These are phyloP conservation scores for Magallana angulata DNA, from an alignment of 1,140 invertebrate genomes.

Conservation along the genomic window DNA sequence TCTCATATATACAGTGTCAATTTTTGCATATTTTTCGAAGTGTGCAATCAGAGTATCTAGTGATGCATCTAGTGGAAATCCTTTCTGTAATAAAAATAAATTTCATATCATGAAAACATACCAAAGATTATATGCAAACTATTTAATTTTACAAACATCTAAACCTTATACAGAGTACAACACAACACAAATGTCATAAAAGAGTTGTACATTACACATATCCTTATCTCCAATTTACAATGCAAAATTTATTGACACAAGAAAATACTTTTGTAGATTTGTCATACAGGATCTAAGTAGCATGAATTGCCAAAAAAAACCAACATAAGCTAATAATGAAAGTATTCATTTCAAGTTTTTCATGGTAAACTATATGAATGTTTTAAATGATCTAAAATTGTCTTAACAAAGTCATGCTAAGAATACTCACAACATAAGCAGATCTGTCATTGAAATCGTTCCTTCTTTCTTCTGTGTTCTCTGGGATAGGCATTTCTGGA, in stretches of 20 bases:
- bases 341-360: too few relatives aligned
- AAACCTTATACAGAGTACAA: not conserved
- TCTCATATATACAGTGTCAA: slow-evolving; percentile 87
- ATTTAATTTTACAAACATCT: not conserved
- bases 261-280: too few relatives aligned
- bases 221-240: not conserved
- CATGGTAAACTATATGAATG: too few relatives aligned
- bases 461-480: slow-evolving; percentile 89
- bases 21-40: slow-evolving; percentile 85
- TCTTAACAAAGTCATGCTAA: too few relatives aligned
- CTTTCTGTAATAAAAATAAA: slow-evolving; percentile 83
- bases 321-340: too few relatives aligned
- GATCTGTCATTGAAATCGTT: slow-evolving; percentile 88
- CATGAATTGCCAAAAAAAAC: not conserved
- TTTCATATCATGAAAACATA: too few relatives aligned
- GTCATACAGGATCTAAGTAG: not conserved
- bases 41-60: slow-evolving; percentile 88
- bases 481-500: slow-evolving; percentile 89
- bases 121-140: not conserved
- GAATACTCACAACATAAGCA: slow-evolving; percentile 83
- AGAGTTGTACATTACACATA: not conserved
- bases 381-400: too few relatives aligned
- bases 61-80: slow-evolving; percentile 87
- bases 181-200: not conserved
- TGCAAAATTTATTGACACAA: not conserved